Base-by-base conservation (phyloP, 2,888 invertebrate genomes). In the Volucella bombylans region DNA sequence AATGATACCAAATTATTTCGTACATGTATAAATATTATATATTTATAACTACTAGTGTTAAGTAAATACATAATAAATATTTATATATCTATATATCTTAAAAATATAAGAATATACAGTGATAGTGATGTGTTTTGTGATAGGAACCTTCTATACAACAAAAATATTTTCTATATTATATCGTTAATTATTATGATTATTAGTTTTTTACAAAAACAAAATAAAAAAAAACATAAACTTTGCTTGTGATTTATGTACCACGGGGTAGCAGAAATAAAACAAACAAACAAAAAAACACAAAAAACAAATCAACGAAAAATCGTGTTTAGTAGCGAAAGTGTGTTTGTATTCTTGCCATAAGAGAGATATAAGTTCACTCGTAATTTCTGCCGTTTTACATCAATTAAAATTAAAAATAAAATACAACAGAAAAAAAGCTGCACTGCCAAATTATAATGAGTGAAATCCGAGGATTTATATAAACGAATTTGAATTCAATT, bases 11-110 rank as follows among this genome's bases (percentile, higher is more conserved):
- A 79, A 79, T 65, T 47, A 82, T 65, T 83, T 86, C 69, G 69
- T 69, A 68, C 64, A 49, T 71, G 67, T 82, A 73, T 68, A 93
- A 91, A 38, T 93, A 88, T 85, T 92, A 79, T 86, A 87, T 73
- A 74, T 76, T 82, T 82, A 65, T 74, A 68, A 69, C 69, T 72
- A 65, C 47, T 76, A 79, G 65, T 79, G 71, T 11, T 61, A 67
- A 77, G 50, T 64, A 79, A 64, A 69, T n/a, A 61, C 61, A 65
- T 67, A 45, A 59, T 41, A 23, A 39, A 57, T 68, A 23, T 23
- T 3, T 23, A 62, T 49, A 68, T 14, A 61, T 61, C 31, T 47
- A 64, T 57, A 73, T 38, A 65, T 23, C 62, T 50, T 64, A 47
- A 69, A 6, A 67, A 50, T 49, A 76, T 47, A 62, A 81, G 54